phyloP scores from a whole-genome alignment of 2,113 vertebrate genomes.

The Heliornis fulica region DNA sequence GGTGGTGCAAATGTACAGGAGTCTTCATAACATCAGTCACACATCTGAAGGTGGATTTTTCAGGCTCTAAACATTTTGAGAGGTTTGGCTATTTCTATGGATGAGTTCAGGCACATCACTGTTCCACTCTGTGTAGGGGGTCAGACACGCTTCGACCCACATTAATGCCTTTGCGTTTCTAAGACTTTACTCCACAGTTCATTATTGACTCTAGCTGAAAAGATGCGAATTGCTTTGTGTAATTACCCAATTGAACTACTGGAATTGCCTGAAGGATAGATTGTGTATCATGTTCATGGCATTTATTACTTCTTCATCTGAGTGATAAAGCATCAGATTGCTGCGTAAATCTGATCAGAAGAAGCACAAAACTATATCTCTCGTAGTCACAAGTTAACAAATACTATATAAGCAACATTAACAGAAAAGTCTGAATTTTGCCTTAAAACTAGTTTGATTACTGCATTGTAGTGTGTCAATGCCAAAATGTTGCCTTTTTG shows the following conservation, averaged over 20 bases:
- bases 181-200: background rate
- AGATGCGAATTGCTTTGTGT: conserved; percentile 25
- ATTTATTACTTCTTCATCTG: conserved; percentile 42
- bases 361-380: conserved; percentile 17
- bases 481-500: background rate
- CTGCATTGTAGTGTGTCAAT: background rate
- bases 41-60: background rate
- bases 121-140: background rate
- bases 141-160: accelerated
- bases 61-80: accelerated
- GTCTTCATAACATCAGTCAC: background rate
- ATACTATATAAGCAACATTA: background rate
- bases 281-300: background rate
- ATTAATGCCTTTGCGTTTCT: background rate
- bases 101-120: background rate
- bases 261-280: conserved; percentile 35
- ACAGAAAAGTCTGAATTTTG: background rate
- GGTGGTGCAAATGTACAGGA: background rate
- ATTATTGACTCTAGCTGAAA: background rate
- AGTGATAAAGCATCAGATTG: background rate
- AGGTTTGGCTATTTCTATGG: background rate
- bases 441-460: background rate
- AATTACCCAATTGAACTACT: conserved; percentile 36
- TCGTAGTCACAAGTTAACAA: background rate
- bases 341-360: background rate